Conservation (phyloP, 2,113 vertebrate species). For the human (Homo sapiens) region GRCh38 chr18:38362001-38362500, state of each 20-base stretch:
- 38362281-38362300: slow-evolving; percentile 9
- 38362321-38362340: background rate
- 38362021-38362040: background rate
- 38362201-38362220: background rate
- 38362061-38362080: background rate
- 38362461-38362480: slow-evolving; percentile 76
- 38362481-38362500: slow-evolving; percentile 60
- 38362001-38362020: background rate
- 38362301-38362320: slow-evolving; percentile 36
- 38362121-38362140: slow-evolving; percentile 6
- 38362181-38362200: background rate
- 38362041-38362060: slow-evolving; percentile 53
- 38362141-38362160: background rate
- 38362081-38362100: background rate
- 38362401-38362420: background rate
- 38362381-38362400: background rate
- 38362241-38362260: background rate
- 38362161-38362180: background rate
- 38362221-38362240: background rate
- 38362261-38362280: slow-evolving; percentile 15
- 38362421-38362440: slow-evolving; percentile 68
- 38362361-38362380: slow-evolving; percentile 7
- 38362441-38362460: slow-evolving; percentile 48
- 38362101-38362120: slow-evolving; percentile 26
- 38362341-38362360: background rate